Base-by-base conservation (phyloP, 2,888 invertebrate genomes). In the Hedychridium roseum region DNA sequence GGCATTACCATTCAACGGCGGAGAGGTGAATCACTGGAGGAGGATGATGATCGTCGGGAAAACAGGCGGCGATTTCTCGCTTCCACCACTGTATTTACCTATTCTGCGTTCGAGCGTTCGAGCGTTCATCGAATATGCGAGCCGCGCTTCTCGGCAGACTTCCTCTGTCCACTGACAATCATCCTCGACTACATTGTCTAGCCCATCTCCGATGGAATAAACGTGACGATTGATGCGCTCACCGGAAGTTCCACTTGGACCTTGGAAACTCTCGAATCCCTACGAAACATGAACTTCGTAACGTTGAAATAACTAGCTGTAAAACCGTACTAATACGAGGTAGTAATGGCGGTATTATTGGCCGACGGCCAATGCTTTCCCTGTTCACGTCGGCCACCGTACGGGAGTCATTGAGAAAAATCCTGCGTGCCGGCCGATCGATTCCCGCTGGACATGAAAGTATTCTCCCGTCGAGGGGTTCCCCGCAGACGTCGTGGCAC, bases 161-260 rank as follows among this genome's bases (percentile, higher is more conserved):
- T 63, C 63, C 63, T 63, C 36, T 57, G 57, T 50, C 50, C 55
- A 52, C 49, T 57, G 53, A 34, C 54, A 48, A 57, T 49, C 43
- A 41, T 41, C 42, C 16, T 28, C 45, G 45, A 38, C 26, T 38
- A 41, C 48, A 42, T 43, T 42, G 58, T 56, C 43, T 37, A 47
- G n/a, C n/a, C n/a, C n/a, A n/a, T 48, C 47, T 43, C 44, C 43
- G 37, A 52, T 42, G 39, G 48, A 21, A 34, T 26, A 20, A 54
- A 50, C 60, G 60, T 52, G 60, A 60, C 51, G 44, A 56, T 52
- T 61, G 27, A 43, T 36, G 27, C 26, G 35, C 23, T 37, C 54
- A 48, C 59, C 50, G 53, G 59, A 59, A 57, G 40, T 38, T n/a
- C n/a, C n/a, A n/a, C n/a, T n/a, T n/a, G n/a, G n/a, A n/a, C n/a